Base-by-base conservation (phyloP, 2,888 invertebrate genomes). In the Cantharis rufa region DNA sequence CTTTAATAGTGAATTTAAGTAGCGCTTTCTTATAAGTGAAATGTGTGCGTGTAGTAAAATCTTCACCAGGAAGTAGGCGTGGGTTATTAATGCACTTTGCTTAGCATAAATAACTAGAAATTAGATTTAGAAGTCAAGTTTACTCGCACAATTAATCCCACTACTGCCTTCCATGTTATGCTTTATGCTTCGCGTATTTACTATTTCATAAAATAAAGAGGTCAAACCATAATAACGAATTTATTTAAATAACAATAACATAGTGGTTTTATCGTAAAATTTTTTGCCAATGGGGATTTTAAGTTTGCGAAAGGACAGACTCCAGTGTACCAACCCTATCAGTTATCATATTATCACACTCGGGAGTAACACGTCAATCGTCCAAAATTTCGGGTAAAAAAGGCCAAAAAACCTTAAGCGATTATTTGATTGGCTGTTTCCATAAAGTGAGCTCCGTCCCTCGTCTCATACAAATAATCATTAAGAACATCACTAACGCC, bases 71-170 rank as follows among this genome's bases (percentile, higher is more conserved):
- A 78, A 78, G 73, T 75, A 70, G 78, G 78, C 78, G 78, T 72
- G 64, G 21, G 75, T 71, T 75, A 69, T 73, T 75, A 75, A 78
- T 78, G 78, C 78, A 78, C 70, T 75, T 72, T 72, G 68, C 68
- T 70, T 73, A 75, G 75, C 75, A 78, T 78, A 78, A 76, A 78
- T 76, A 78, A 78, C 76, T 78, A 76, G 78, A 78, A 78, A 78
- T 78, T 78, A 78, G 78, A 78, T 72, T 76, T 78, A 74, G 76
- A 76, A 78, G 78, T 78, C 78, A 78, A 78, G 78, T 78, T 78
- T 76, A 78, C 78, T 76, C 71, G 72, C 70, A 72, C 71, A 70
- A 76, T 71, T 18, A 21, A 66, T 66, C 21, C 64, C 24, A 66
- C 64, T 11, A 66, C 64, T 66, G 24, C 18, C 24, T 66, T 21